Evolutionary conservation across 2,113 vertebrate species (phyloP), one percentile per base, ranked within the genome.

Genomic region (Anseranas semipalmata): DNA sequence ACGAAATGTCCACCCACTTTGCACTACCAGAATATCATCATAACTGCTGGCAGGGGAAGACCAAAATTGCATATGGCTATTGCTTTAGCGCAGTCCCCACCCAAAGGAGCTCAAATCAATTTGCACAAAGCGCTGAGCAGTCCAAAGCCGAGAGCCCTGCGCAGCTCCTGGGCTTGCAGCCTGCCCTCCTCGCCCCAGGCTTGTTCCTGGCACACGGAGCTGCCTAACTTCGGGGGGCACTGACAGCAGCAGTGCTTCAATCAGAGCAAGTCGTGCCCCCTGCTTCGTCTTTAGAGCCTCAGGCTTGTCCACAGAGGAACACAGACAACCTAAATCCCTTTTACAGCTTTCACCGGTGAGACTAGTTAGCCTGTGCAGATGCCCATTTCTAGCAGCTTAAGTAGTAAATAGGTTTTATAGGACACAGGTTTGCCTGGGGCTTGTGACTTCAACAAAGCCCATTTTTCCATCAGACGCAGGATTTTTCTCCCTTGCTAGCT

Each of bases 391-490:
- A 87, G 74, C 66, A 90, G 91, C 60, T 21, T 24, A 48, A 28
- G 24, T 4, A 37, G 32, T 21, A 56, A 73, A 28, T 4, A 15
- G 53, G 59, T 90, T 96, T 95, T 86, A 3, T 58, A 94, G 93
- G 87, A 32, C 84, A 87, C 65, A 77, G 72, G 60, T 75, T 62
- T 89, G 90, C 93, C 92, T 70, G 8, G 41, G 84, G 95, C 89
- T 81, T 14, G 73, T 62, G 93, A 77, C 87, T 95, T 28, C 91
- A 55, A 25, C 79, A 43, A 55, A 77, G 77, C 87, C 55, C 68
- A 8, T 45, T 45, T 32, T 70, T 80, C 30, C 73, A 55, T n/a
- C 95, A 84, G 33, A 62, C 6, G 0, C 5, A 1, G 46, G 41
- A 62, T 35, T 46, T 79, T 79, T 13, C 62, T 60, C 79, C 62